A percentile compares a stretch with the other conserved stretches of the same genome.
phyloP scores from a whole-genome alignment of 2,888 invertebrate genomes.

The Drosophila greeni region DNA sequence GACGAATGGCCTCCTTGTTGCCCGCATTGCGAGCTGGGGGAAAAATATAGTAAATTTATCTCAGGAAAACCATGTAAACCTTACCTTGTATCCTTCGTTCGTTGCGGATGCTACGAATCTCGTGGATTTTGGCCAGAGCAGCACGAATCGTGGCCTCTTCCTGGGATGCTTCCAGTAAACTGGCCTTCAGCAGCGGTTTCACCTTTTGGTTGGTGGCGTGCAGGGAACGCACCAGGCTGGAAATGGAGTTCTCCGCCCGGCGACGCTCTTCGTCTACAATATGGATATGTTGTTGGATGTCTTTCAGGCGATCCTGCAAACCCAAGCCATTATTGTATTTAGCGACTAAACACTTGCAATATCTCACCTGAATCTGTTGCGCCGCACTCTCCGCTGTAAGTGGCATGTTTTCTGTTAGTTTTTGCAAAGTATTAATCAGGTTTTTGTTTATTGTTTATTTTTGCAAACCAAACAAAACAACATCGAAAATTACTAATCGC shows the following conservation, averaged over 20 bases:
- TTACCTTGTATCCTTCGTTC: conserved; percentile 87
- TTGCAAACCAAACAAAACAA: neutral
- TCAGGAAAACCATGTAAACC: fast-evolving
- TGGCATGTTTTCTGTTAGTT: conserved; percentile 81
- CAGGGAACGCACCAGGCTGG: conserved; percentile 87
- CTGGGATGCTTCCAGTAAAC: conserved; percentile 88
- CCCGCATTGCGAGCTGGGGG: conserved; percentile 85
- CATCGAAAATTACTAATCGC: conserved; percentile 10
- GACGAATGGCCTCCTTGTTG: conserved; percentile 93
- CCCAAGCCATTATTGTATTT: neutral
- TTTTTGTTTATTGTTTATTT: conserved; percentile 17
- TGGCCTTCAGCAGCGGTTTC: conserved; percentile 88
- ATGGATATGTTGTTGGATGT: conserved; percentile 86
- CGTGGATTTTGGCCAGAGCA: conserved; percentile 91
- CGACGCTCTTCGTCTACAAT: conserved; percentile 89
- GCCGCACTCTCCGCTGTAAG: conserved; percentile 88
- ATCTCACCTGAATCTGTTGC: conserved; percentile 82
- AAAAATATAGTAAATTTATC: no score
- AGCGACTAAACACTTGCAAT: neutral
- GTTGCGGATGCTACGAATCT: conserved; percentile 92
- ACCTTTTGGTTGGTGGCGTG: conserved; percentile 85
- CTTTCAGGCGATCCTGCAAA: conserved; percentile 87
- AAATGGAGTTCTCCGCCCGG: conserved; percentile 89
- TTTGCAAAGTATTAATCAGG: neutral
- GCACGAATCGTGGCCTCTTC: conserved; percentile 91